phyloP scores from a whole-genome alignment of 2,888 invertebrate species.

The Nezara viridula region DNA sequence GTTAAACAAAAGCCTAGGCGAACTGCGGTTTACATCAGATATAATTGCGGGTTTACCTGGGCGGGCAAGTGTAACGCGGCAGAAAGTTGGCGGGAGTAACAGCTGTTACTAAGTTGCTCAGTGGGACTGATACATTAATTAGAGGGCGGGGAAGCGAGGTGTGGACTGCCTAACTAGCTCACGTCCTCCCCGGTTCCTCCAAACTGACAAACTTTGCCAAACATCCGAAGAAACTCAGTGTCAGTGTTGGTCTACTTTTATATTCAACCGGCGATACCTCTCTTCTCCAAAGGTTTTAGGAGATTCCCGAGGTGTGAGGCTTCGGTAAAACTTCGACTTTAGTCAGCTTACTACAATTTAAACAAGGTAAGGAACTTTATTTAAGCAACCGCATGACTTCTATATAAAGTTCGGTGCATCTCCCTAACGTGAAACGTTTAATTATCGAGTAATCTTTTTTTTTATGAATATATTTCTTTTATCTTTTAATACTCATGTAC shows the following conservation, averaged over 20 bases:
- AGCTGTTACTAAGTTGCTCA: slow-evolving; percentile 48
- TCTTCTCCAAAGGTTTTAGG: neutral
- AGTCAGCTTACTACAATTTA: neutral
- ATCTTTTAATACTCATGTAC: no score
- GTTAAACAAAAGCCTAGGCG: slow-evolving; percentile 20
- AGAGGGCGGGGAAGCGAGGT: slow-evolving; percentile 34
- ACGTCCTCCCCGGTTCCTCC: neutral
- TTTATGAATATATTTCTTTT: no score
- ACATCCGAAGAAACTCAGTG: slow-evolving; percentile 22
- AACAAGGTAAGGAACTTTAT: neutral
- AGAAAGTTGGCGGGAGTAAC: slow-evolving; percentile 46
- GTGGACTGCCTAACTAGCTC: slow-evolving; percentile 49
- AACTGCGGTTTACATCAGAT: slow-evolving; percentile 24
- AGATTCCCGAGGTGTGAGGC: neutral
- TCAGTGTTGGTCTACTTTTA: slow-evolving; percentile 40
- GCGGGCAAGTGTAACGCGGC: slow-evolving; percentile 10
- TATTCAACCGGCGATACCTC: slow-evolving; percentile 21
- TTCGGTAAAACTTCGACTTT: slow-evolving; percentile 1
- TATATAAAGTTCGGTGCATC: no score
- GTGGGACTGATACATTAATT: slow-evolving; percentile 48
- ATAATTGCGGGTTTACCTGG: slow-evolving; percentile 35
- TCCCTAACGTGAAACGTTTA: no score
- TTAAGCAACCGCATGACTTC: neutral
- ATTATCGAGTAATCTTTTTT: no score
- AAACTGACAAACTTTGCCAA: slow-evolving; percentile 20